These are phyloP conservation scores for Parthenolecanium corni DNA, from an alignment of 2,888 invertebrate species.

Conservation along the genomic window DNA sequence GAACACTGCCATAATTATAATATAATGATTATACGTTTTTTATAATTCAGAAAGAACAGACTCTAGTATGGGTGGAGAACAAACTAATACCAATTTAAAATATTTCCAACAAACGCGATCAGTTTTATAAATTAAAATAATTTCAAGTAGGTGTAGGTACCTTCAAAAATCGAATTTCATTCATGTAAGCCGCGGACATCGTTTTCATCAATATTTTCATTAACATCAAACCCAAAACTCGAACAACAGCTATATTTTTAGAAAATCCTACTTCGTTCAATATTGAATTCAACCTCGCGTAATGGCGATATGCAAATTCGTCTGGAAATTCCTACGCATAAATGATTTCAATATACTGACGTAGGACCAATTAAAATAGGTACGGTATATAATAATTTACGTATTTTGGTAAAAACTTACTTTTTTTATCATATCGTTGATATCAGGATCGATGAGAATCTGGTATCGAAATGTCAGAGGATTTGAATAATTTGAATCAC, in stretches of 20 bases:
- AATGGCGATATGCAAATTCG: not conserved
- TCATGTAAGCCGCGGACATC: conserved; percentile 1
- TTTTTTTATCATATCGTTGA: not conserved
- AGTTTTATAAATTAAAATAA: not conserved
- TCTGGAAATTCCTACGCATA: not conserved
- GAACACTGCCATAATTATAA: too few relatives aligned
- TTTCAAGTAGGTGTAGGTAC: too few relatives aligned
- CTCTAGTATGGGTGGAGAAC: too few relatives aligned
- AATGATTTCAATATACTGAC: not conserved
- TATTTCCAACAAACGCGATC: not conserved
- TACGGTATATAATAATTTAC: not conserved
- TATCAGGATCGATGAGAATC: not conserved
- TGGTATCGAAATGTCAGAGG: conserved; percentile 4
- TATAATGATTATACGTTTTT: too few relatives aligned
- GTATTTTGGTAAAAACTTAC: not conserved
- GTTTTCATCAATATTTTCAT: conserved; percentile 18
- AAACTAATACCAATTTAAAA: not conserved
- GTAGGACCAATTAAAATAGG: too few relatives aligned
- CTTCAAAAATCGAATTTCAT: conserved; percentile 6
- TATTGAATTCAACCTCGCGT: not conserved
- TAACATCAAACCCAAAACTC: conserved; percentile 1
- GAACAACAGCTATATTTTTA: conserved; percentile 1
- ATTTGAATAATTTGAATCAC: not conserved
- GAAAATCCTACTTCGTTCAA: conserved; percentile 1
- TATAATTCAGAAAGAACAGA: too few relatives aligned